Percentiles rank a stretch among this genome's conserved stretches.
Conservation (phyloP, 2,888 invertebrate genomes). For the Dolomedes plantarius region DNA sequence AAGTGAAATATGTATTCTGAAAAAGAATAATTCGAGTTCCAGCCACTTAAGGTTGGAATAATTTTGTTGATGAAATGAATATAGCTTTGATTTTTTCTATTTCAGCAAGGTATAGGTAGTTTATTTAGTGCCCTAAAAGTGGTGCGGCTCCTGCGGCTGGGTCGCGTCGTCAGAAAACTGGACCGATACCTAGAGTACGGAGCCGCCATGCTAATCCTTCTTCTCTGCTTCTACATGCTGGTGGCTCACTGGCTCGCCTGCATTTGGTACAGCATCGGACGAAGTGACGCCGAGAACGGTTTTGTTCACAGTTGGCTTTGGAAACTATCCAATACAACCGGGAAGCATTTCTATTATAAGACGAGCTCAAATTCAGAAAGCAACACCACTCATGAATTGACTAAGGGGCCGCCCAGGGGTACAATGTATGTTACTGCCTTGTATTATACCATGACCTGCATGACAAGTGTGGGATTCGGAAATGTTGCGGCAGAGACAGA, state of each 20-base stretch:
- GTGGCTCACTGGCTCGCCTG: constrained; percentile 99
- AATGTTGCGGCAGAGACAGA: constrained; percentile 99
- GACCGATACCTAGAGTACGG: constrained; percentile 99
- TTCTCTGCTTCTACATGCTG: constrained; percentile 99
- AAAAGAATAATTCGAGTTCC: no score
- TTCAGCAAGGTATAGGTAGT: constrained; percentile 93
- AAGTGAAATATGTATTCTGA: no score
- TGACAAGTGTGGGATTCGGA: constrained; percentile 99
- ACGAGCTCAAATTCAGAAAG: constrained; percentile 25
- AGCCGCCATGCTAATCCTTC: constrained; percentile 97
- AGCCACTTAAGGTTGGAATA: no score
- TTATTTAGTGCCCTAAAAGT: constrained; percentile 99
- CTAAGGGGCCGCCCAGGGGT: constrained; percentile 92
- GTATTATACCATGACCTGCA: constrained; percentile 99
- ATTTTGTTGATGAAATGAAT: no score
- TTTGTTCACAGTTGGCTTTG: constrained; percentile 90
- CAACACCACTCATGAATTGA: constrained; percentile 81
- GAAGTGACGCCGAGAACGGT: constrained; percentile 94
- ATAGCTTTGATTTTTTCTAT: no score
- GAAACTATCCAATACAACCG: constrained; percentile 97
- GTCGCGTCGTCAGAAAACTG: constrained; percentile 97
- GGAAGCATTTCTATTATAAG: constrained; percentile 77
- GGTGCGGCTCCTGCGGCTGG: constrained; percentile 94
- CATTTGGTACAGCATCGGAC: constrained; percentile 98
- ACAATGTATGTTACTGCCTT: constrained; percentile 98